Base-by-base conservation (phyloP, 1,140 invertebrate species). In the Papilio machaon region DNA sequence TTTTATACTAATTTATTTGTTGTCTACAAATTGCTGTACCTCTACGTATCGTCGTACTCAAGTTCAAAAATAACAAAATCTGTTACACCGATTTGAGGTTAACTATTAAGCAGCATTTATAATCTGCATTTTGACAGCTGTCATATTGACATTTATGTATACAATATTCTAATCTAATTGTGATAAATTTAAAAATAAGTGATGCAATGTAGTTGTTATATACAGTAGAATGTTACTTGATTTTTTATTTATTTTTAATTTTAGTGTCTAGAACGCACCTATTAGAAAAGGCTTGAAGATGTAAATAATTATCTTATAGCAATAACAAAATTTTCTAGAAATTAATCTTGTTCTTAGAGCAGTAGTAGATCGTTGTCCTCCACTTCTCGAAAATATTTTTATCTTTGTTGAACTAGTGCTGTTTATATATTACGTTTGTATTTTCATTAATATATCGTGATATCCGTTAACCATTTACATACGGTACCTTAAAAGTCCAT, bases 101-200 rank as follows among this genome's bases (percentile, higher is more conserved):
- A 67, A 13, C 5, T 58, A 67, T 30, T 67, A 11, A 5, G 30
- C 23, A 15, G 64, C 64, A 35, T 67, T 67, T 67, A 70, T 70
- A 70, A 4, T 2, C 23, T 47, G 46, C 10, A 54, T 78, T 77
- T 77, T 79, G 54, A 81, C 79, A 84, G 47, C 58, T 86, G 84
- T 85, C 80, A 84, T 84, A 74, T 85, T 84, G 81, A 83, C 58
- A 81, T 81, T 77, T 78, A 78, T n/a, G 54, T 90, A 90, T 91
- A 92, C 91, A 92, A 94, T 75, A 93, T 93, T 94, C 92, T 94
- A 94, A 94, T 89, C 75, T 92, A 89, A 92, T 78, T 94, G 92
- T 94, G 92, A 94, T 94, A 94, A 88, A 89, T 88, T 84, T 82
- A 90, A 88, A 86, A 84, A 78, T 90, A 89, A 88, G 85, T 80